Conservation (phyloP, 30 jellyfish, hydroid and myxozoan species). For the Turritopsis dohrnii region DNA sequence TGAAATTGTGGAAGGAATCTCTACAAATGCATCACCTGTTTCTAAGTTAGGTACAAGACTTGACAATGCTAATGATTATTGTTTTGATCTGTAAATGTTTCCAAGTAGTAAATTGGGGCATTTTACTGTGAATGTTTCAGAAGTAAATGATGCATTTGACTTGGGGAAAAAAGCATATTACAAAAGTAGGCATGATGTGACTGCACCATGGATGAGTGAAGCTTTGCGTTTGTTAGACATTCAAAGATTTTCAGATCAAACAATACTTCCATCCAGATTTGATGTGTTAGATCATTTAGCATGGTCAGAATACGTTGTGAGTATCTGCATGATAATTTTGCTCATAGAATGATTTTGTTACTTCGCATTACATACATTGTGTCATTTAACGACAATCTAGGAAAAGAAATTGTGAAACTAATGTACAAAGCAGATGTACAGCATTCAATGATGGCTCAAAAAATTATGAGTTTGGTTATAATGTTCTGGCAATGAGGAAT, state of each 20-base stretch:
- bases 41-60: constrained; percentile 1
- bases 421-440: background rate
- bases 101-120: background rate
- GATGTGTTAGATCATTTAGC: constrained; percentile 78
- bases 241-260: constrained; percentile 36
- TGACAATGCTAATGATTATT: background rate
- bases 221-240: constrained; percentile 54
- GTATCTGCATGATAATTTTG: background rate
- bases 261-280: constrained; percentile 22
- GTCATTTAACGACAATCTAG: background rate
- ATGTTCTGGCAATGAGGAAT: background rate
- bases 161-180: constrained; percentile 63
- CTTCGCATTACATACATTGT: background rate
- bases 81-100: background rate
- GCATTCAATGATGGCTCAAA: background rate
- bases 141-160: constrained; percentile 71
- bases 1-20: constrained; percentile 62
- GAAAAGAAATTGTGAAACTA: background rate
- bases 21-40: constrained; percentile 44
- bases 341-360: background rate
- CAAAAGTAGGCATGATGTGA: constrained; percentile 34
- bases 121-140: background rate
- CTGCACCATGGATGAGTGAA: constrained; percentile 80
- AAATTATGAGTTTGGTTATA: background rate
- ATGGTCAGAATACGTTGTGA: constrained; percentile 66